Percentiles rank a stretch among this genome's conserved stretches.
Evolutionary conservation across 2,888 invertebrate species (phyloP).

Genomic region (Drosophila kambysellisi): DNA sequence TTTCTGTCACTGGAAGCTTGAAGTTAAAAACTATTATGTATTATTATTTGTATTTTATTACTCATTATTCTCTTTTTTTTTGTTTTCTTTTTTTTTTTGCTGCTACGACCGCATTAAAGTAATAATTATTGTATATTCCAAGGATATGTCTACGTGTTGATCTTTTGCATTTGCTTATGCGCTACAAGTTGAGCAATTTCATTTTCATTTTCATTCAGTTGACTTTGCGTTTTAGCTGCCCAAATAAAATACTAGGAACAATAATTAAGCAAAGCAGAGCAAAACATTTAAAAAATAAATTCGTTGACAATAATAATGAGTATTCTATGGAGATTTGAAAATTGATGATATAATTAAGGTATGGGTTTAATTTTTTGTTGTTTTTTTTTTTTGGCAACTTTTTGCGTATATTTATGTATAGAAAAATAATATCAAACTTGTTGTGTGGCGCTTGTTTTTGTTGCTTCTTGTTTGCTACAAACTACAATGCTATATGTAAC

Average conservation of each 20-base stretch:
- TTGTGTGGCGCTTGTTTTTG: slow-evolving; percentile 27
- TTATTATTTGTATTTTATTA: slow-evolving; percentile 45
- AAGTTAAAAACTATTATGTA: slow-evolving; percentile 72
- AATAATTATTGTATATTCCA: slow-evolving; percentile 80
- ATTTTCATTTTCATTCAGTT: slow-evolving; percentile 66
- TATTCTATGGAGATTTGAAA: slow-evolving; percentile 69
- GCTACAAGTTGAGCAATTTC: slow-evolving; percentile 75
- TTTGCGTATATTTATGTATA: slow-evolving; percentile 21
- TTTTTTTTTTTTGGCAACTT: slow-evolving; percentile 45
- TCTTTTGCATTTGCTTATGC: slow-evolving; percentile 75
- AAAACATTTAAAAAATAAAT: slow-evolving; percentile 57
- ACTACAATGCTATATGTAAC: slow-evolving; percentile 63
- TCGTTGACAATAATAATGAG: slow-evolving; percentile 63
- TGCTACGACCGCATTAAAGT: slow-evolving; percentile 80
- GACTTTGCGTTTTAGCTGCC: slow-evolving; percentile 71
- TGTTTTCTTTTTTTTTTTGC: slow-evolving; percentile 37
- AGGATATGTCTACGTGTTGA: slow-evolving; percentile 84
- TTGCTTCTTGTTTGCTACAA: slow-evolving; percentile 40
- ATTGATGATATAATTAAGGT: slow-evolving; percentile 36
- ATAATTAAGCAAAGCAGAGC: slow-evolving; percentile 50
- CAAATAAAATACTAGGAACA: slow-evolving; percentile 71
- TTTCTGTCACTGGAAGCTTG: slow-evolving; percentile 80
- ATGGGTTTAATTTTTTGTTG: slow-evolving; percentile 16
- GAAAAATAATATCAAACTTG: slow-evolving; percentile 57
- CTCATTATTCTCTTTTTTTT: slow-evolving; percentile 34